Evolutionary conservation across 2,113 vertebrate species (phyloP).

Genomic region (Leucosticte australis): DNA sequence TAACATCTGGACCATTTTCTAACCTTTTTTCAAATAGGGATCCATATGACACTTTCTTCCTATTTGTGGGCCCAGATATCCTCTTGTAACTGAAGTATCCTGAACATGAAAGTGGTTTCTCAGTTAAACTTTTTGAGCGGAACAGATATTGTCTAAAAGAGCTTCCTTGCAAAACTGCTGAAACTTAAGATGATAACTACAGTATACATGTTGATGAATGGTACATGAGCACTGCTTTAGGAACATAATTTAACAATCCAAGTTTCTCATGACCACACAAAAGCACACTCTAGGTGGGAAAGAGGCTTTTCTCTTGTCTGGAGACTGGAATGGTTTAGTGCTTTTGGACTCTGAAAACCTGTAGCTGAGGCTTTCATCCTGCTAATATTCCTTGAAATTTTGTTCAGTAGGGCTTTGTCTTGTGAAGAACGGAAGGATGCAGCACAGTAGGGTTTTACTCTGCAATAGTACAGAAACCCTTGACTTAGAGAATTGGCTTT

Average conservation of each 20-base stretch:
- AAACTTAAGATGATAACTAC: not conserved
- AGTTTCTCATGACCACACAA: not conserved
- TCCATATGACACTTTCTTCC: fast-evolving
- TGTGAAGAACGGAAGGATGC: not conserved
- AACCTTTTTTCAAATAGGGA: not conserved
- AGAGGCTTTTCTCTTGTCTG: not conserved
- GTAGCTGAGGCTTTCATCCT: not conserved
- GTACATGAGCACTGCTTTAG: not conserved
- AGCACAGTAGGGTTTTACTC: not conserved
- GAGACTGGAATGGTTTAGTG: not conserved
- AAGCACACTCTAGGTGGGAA: not conserved
- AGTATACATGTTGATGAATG: not conserved
- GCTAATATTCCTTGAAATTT: not conserved
- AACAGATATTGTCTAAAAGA: not conserved
- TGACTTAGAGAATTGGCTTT: not conserved
- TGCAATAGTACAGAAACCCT: not conserved
- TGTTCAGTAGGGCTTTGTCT: not conserved
- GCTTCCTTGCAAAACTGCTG: not conserved
- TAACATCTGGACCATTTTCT: not conserved
- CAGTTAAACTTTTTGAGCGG: not conserved
- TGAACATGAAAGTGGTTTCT: not conserved
- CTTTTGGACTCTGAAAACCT: not conserved
- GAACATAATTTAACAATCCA: not conserved
- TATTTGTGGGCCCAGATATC: not conserved
- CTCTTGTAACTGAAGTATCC: not conserved